Base-by-base conservation (phyloP, 2,113 vertebrate genomes). In the Brachypodius melanocephalos region DNA sequence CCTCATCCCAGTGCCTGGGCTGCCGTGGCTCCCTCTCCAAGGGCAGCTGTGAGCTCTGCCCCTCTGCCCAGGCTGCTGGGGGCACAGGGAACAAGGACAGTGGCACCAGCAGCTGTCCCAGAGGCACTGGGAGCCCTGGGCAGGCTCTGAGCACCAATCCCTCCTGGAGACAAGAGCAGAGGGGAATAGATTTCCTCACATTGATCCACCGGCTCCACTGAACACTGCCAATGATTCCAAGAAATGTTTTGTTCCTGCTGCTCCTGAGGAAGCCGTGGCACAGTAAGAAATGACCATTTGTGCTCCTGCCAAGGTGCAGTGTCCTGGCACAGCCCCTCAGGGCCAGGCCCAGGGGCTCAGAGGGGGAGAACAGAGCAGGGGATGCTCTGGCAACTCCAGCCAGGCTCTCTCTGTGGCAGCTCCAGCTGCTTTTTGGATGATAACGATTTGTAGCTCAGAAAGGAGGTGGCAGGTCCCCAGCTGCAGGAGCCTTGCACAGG, bases 51-150 rank as follows among this genome's bases (percentile, higher is more conserved):
- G 12, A 36, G 73, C 72, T 38, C 36, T 34, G 36, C 59, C 42
- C 54, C 13, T 52, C 29, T 72, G 20, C 88, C 66, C 51, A 49
- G 77, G 96, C 88, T 71, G 68, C 52, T 28, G 4, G 7, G 79
- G 69, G 62, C 73, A 61, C 10, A 3, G 45, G 48, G 90, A 91
- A 91, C 75, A 49, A 46, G 45, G 84, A 7, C 79, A 65, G 63
- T 24, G 7, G 26, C 80, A 43, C 48, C 65, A 62, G 58, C n/a
- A 89, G 54, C 91, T 63, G 24, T 34, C 81, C 61, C 92, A 90
- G 94, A 95, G 92, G 77, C 85, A 19, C 83, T 45, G 79, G 85
- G 74, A 96, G 83, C 85, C 78, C 85, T 40, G 52, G 59, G 43
- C 36, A 46, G 86, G 45, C 0, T 0, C 32, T 67, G 46, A 63